These are phyloP conservation scores for Tortricodes alternella DNA, from an alignment of 2,888 invertebrate species.

Conservation along the genomic window DNA sequence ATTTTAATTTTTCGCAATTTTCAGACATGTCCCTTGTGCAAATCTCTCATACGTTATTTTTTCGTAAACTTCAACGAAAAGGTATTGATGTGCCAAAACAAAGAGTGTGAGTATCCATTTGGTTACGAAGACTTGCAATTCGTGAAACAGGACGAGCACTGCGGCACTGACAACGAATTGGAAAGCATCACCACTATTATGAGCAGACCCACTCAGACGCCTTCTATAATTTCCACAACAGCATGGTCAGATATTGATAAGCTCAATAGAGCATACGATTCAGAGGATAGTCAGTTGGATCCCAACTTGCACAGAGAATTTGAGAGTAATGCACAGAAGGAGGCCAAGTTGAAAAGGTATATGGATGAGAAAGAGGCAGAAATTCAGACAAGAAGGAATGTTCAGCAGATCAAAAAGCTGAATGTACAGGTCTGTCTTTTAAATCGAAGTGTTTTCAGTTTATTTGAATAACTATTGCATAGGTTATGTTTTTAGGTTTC, in stretches of 20 bases:
- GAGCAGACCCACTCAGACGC: conserved; percentile 25
- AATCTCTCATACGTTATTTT: conserved; percentile 47
- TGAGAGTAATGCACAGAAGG: conserved; percentile 21
- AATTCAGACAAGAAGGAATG: conserved; percentile 40
- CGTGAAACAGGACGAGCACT: conserved; percentile 44
- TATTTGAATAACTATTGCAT: background rate
- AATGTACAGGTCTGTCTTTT: conserved; percentile 38
- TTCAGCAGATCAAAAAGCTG: conserved; percentile 48
- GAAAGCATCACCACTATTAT: conserved; percentile 34
- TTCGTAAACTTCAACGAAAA: conserved; percentile 59
- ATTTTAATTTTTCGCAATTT: conserved; percentile 30
- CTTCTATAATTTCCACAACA: conserved; percentile 45
- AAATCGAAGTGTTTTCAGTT: background rate
- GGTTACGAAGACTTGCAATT: conserved; percentile 54
- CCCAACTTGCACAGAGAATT: background rate
- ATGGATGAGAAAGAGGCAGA: conserved; percentile 13
- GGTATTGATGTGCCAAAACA: conserved; percentile 63
- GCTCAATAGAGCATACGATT: conserved; percentile 42
- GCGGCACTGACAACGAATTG: conserved; percentile 38
- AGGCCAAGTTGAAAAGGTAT: conserved; percentile 18
- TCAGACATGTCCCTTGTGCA: conserved; percentile 64
- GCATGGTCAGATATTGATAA: conserved; percentile 53
- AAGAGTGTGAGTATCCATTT: conserved; percentile 62
- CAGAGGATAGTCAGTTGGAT: conserved; percentile 38
- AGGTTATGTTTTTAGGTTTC: background rate